A percentile compares a stretch with the other conserved stretches of the same genome.
These are phyloP conservation scores for Archilochus colubris DNA, from an alignment of 2,113 vertebrate species.

Conservation along the genomic window DNA sequence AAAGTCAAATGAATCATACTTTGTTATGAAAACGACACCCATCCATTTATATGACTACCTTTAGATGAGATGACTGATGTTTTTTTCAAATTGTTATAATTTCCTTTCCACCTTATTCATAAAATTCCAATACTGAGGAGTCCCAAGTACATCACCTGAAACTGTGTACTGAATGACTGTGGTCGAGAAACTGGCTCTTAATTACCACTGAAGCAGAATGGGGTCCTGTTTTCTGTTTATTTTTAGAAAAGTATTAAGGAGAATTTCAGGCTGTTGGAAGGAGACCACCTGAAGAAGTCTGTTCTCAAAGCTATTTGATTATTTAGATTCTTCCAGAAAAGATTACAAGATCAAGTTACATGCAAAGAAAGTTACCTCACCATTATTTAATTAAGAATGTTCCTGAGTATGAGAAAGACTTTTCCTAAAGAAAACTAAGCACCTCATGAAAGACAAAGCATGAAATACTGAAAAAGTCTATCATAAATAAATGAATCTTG, in stretches of 20 bases:
- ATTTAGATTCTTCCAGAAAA: conserved; percentile 19
- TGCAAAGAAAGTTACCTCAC: conserved; percentile 49
- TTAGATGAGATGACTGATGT: not conserved
- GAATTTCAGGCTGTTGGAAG: not conserved
- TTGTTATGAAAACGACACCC: not conserved
- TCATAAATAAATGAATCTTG: conserved; percentile 18
- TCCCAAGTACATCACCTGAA: not conserved
- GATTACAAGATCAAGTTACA: not conserved
- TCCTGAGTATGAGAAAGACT: conserved; percentile 21
- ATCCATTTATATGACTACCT: conserved; percentile 10
- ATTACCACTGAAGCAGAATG: not conserved
- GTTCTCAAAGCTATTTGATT: not conserved
- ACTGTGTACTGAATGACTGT: not conserved
- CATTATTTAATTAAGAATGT: conserved; percentile 47
- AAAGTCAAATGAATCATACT: not conserved
- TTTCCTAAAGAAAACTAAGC: conserved; percentile 30
- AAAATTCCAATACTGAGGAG: not conserved
- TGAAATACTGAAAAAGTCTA: conserved; percentile 1
- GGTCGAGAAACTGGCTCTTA: not conserved
- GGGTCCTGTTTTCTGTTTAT: not conserved
- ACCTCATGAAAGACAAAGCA: not conserved
- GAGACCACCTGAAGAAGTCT: not conserved
- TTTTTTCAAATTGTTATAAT: conserved; percentile 40
- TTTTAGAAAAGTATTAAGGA: not conserved
- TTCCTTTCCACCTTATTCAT: not conserved